phyloP scores from a whole-genome alignment of 2,113 vertebrate genomes.

The Trinectes maculatus region DNA sequence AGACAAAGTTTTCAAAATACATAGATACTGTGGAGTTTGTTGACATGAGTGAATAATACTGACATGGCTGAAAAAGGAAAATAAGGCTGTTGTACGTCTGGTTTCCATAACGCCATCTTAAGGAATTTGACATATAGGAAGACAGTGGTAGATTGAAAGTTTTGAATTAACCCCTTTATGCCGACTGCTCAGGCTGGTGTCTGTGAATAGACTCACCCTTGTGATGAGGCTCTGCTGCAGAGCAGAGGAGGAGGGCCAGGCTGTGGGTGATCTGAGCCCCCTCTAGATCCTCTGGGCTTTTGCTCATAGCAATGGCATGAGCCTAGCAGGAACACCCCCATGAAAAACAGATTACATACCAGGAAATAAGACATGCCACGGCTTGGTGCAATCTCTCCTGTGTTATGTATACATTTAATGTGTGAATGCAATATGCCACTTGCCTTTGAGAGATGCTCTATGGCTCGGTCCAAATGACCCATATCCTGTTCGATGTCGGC shows the following conservation, averaged over 20 bases:
- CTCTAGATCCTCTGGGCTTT: slow-evolving; percentile 67
- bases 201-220: slow-evolving; percentile 73
- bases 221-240: slow-evolving; percentile 68
- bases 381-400: background rate
- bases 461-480: slow-evolving; percentile 61
- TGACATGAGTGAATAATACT: slow-evolving; percentile 12
- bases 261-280: slow-evolving; percentile 75
- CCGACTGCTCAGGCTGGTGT: background rate
- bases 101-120: slow-evolving; percentile 35
- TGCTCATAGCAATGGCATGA: slow-evolving; percentile 80
- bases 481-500: slow-evolving; percentile 75
- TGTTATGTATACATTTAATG: slow-evolving; percentile 28
- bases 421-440: slow-evolving; percentile 5
- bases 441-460: slow-evolving; percentile 77
- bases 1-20: no score
- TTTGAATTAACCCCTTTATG: slow-evolving; percentile 30
- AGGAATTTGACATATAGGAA: slow-evolving; percentile 42
- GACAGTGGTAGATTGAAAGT: slow-evolving; percentile 33
- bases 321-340: slow-evolving; percentile 69
- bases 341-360: slow-evolving; percentile 51
- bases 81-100: slow-evolving; percentile 13
- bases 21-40: background rate
- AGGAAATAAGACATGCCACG: slow-evolving; percentile 30
- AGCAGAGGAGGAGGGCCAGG: slow-evolving; percentile 71
- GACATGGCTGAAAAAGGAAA: slow-evolving; percentile 14